Evolutionary conservation across 2,888 invertebrate genomes (phyloP), one percentile per base, ranked within the genome.

Genomic region (Spicauda simplicius): DNA sequence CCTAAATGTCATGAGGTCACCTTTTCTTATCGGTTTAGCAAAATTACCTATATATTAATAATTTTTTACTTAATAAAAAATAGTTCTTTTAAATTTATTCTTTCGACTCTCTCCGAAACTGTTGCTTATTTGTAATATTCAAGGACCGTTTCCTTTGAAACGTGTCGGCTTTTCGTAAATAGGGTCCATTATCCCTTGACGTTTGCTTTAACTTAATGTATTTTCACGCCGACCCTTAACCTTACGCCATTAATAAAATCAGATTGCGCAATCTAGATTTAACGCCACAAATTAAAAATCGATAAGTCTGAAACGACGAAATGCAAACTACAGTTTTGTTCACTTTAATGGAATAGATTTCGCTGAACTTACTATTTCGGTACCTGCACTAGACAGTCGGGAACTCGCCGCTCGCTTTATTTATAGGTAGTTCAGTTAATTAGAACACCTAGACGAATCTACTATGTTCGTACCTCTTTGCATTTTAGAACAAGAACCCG

Each of bases 201-300:
- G 75, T 79, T 77, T 76, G 77, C 77, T 81, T 80, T 78, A 77
- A 81, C 76, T 81, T 86, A 87, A 89, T 85, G 86, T 82, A 81
- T 81, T 81, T 75, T 78, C 80, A 69, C 74, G 73, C 71, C 80
- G 80, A 83, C 84, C 85, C 81, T 77, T 83, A 80, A 83, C 82
- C 80, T 83, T 72, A 64, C 72, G 74, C 80, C 84, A 87, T 90
- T 90, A 86, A 89, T 90, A 89, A 76, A 75, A 89, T 86, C 81
- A 76, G 84, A 84, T 84, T 81, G 80, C 81, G 82, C 80, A 82
- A 83, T 87, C 84, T 81, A 82, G 81, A 85, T 85, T 80, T 82
- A 81, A 82, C 80, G 75, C 76, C 76, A 78, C 77, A 85, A 87
- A 89, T 86, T 85, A 83, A 84, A 87, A 88, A 88, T 89, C 88